Base-by-base conservation (phyloP, 1,140 invertebrate species). In the Limonius californicus region DNA sequence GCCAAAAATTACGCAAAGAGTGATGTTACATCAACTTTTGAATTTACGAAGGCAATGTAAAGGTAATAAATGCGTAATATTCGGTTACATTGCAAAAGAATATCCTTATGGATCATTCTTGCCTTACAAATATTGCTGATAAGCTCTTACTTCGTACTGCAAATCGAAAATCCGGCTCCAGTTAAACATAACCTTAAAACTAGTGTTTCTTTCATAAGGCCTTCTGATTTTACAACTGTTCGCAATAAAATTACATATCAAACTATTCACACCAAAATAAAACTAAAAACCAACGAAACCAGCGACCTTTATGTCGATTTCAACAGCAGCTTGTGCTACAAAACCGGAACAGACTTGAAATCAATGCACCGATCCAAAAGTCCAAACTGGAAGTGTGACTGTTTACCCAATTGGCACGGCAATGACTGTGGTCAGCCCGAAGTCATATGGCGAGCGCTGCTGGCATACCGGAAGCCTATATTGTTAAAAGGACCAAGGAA, bases 381-480 rank as follows among this genome's bases (percentile, higher is more conserved):
- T 39, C 35, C 66, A 0, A 72, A 78, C 39, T 77, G 75, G 59
- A 79, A 79, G 64, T 86, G 84, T 66, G 72, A 76, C 2, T 87
- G 85, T 67, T 74, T 78, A 50, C 76, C 73, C 23, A 83, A 83
- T 6, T 87, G 84, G 83, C 85, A 87, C 68, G 84, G 85, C 1
- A 72, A 76, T 0, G 85, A 87, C 55, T 87, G 85, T 72, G 84
- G 84, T 11, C 84, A 85, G 66, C 85, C 85, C 1, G 85, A 87
- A 71, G 82, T 87, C 1, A 82, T 85, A 1, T 86, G 85, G 83
- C 78, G 85, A 15, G 84, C 84, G 0, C 78, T 86, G 19, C 80
- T 87, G 76, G 81, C 84, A 19, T 80, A 79, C 2, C 79, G 79
- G 30, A 80, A 82, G 63, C 77, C 78, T 23, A 67, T 82, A 3